Evolutionary conservation across 2,797 vertebrate genomes (phyloP).

Genomic region (Tapera naevia): DNA sequence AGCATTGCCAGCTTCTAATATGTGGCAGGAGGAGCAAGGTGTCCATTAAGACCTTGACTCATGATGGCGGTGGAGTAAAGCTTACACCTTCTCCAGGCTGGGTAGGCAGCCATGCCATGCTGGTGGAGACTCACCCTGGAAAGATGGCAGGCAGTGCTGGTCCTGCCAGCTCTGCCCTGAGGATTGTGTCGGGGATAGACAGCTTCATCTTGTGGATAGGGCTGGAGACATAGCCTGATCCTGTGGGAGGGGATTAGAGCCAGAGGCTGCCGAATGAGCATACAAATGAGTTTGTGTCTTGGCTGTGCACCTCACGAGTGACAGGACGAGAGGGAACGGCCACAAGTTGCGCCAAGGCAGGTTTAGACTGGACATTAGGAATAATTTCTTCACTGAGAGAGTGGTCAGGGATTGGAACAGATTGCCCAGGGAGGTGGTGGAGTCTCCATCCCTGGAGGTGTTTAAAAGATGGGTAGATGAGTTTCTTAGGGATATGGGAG

Average conservation of each 20-base stretch:
- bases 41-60: background rate
- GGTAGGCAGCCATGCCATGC: accelerated
- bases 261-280: background rate
- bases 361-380: too few species aligned
- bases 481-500: too few species aligned
- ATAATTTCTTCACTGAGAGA: too few species aligned
- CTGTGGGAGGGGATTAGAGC: background rate
- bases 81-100: background rate
- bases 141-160: accelerated
- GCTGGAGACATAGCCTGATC: background rate
- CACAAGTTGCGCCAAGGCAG: too few species aligned
- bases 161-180: background rate
- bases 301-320: background rate
- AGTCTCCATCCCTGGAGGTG: too few species aligned
- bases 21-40: background rate
- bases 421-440: too few species aligned
- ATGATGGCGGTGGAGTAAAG: background rate
- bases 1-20: background rate
- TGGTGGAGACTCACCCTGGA: background rate
- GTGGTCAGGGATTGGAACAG: too few species aligned
- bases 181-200: background rate
- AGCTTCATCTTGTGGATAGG: background rate
- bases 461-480: too few species aligned
- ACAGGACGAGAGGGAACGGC: too few species aligned
- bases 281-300: background rate